A percentile compares a stretch with the other conserved stretches of the same genome.
These are phyloP conservation scores for Spisula subtruncata DNA, from an alignment of 2,888 invertebrate species.

Conservation along the genomic window DNA sequence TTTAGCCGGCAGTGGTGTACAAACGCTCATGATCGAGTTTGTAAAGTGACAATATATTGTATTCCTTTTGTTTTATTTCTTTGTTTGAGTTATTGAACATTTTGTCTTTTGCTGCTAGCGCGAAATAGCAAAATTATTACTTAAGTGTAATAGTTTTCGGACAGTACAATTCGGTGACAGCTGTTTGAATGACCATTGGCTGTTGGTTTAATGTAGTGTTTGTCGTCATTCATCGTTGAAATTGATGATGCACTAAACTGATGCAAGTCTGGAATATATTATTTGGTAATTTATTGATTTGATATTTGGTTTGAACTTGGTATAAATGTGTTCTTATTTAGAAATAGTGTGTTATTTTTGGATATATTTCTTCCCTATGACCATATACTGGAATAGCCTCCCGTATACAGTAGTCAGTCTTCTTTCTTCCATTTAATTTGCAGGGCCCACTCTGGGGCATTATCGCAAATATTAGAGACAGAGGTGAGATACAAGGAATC, in stretches of 20 bases:
- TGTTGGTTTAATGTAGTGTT: background rate
- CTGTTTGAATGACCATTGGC: background rate
- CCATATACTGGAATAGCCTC: too few species aligned
- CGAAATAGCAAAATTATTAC: background rate
- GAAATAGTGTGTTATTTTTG: too few species aligned
- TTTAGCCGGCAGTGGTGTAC: background rate
- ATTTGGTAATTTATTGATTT: background rate
- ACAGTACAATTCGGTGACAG: background rate
- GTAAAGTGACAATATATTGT: background rate
- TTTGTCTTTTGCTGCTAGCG: background rate
- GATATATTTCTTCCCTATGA: too few species aligned
- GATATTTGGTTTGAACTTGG: background rate
- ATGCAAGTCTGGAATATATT: slow-evolving; percentile 12
- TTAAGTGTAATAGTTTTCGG: background rate
- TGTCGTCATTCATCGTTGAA: background rate
- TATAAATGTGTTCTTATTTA: too few species aligned
- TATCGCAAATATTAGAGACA: too few species aligned
- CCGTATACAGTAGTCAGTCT: too few species aligned
- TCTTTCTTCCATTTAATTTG: too few species aligned
- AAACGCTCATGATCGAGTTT: background rate
- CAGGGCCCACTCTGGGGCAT: too few species aligned
- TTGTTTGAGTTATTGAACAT: background rate
- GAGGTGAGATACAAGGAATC: too few species aligned
- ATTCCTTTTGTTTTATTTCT: background rate
- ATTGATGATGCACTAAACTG: background rate